These are phyloP conservation scores for Bucco capensis DNA, from an alignment of 2,113 vertebrate genomes.

Conservation along the genomic window DNA sequence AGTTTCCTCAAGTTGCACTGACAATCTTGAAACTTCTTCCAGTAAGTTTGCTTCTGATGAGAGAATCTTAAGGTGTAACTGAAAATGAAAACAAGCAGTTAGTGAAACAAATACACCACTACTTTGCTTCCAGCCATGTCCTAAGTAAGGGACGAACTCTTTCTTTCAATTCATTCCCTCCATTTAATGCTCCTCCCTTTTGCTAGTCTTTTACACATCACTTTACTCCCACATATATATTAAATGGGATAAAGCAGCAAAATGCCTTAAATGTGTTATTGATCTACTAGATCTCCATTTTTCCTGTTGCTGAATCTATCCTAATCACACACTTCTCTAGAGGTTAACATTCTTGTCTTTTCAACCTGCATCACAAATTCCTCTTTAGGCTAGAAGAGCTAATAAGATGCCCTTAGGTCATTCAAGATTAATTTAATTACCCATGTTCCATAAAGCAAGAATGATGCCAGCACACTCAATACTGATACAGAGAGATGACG, in stretches of 20 bases:
- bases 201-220: not conserved
- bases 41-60: slow-evolving; percentile 79
- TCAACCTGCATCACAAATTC: not conserved
- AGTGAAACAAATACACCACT: slow-evolving; percentile 14
- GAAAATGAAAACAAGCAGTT: slow-evolving; percentile 45
- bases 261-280: not conserved
- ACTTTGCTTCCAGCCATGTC: not conserved
- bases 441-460: not conserved
- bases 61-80: slow-evolving; percentile 86
- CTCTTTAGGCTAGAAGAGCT: not conserved
- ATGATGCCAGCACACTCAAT: not conserved
- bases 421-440: not conserved
- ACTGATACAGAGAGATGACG: not conserved
- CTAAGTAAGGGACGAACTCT: not conserved
- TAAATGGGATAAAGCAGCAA: not conserved
- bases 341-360: not conserved
- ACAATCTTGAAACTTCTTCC: slow-evolving; percentile 77
- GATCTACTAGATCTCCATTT: not conserved
- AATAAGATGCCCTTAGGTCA: not conserved
- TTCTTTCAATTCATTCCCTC: not conserved
- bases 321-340: not conserved
- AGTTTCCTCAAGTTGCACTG: slow-evolving; percentile 75
- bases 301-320: not conserved
- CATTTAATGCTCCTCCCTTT: not conserved
- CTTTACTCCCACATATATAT: not conserved